Conservation (phyloP, 2,888 invertebrate species). For the Chrysolina americana region DNA sequence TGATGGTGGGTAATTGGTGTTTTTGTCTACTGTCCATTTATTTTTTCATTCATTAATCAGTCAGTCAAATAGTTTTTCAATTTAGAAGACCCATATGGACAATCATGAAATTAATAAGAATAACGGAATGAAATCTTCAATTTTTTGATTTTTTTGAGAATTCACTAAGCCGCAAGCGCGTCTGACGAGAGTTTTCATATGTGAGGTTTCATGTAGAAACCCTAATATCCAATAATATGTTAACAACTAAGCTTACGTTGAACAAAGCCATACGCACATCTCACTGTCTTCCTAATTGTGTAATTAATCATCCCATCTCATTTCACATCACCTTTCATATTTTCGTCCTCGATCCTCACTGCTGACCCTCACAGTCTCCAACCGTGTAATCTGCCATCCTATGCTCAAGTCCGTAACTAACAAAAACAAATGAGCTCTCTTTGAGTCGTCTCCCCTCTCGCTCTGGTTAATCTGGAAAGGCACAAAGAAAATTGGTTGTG, state of each 20-base stretch:
- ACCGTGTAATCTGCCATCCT: constrained; percentile 49
- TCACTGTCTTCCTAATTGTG: neutral
- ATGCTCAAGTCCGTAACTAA: constrained; percentile 57
- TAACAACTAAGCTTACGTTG: neutral
- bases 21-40: too few relatives aligned
- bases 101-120: too few relatives aligned
- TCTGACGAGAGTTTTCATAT: too few relatives aligned
- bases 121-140: too few relatives aligned
- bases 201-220: neutral
- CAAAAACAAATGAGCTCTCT: constrained; percentile 59
- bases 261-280: neutral
- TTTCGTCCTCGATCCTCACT: constrained; percentile 18
- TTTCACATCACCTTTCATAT: constrained; percentile 26
- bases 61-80: too few relatives aligned
- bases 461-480: constrained; percentile 53
- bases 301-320: constrained; percentile 24
- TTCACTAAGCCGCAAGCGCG: too few relatives aligned
- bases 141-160: too few relatives aligned
- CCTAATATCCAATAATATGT: neutral
- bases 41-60: too few relatives aligned
- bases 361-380: constrained; percentile 26
- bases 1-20: too few relatives aligned
- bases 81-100: too few relatives aligned
- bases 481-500: constrained; percentile 60
- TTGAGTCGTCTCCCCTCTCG: constrained; percentile 52